Percentiles rank a stretch among this genome's conserved stretches.
phyloP scores from a whole-genome alignment of 2,113 vertebrate genomes.

The Rhadina sibilatrix region DNA sequence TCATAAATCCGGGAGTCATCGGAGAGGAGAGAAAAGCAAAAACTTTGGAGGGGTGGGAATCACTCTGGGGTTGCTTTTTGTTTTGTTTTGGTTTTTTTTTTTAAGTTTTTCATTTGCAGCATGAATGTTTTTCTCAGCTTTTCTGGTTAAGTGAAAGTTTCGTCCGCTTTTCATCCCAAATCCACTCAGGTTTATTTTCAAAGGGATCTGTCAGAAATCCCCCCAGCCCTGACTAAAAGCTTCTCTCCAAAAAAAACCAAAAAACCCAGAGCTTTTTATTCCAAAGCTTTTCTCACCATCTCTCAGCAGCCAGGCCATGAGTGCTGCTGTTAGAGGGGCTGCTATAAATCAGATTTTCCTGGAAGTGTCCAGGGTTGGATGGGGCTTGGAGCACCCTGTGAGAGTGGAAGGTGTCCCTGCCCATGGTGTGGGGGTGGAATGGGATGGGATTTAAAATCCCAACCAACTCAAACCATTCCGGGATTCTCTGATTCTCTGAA shows the following conservation, averaged over 20 bases:
- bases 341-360: not conserved
- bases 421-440: not conserved
- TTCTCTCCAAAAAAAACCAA: not conserved
- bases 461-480: not conserved
- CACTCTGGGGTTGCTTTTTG: no score
- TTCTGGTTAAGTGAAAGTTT: not conserved
- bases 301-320: not conserved
- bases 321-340: not conserved
- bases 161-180: not conserved
- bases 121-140: not conserved
- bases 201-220: not conserved
- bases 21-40: not conserved
- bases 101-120: not conserved
- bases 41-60: accelerated
- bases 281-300: not conserved
- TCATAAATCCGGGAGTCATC: not conserved
- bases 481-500: not conserved
- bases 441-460: not conserved
- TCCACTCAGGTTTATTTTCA: accelerated
- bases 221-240: not conserved
- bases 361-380: not conserved
- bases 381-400: not conserved
- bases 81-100: no score
- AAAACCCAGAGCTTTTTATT: not conserved
- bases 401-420: not conserved